These are phyloP conservation scores for Cephus spinipes DNA, from an alignment of 2,888 invertebrate genomes.

Conservation along the genomic window DNA sequence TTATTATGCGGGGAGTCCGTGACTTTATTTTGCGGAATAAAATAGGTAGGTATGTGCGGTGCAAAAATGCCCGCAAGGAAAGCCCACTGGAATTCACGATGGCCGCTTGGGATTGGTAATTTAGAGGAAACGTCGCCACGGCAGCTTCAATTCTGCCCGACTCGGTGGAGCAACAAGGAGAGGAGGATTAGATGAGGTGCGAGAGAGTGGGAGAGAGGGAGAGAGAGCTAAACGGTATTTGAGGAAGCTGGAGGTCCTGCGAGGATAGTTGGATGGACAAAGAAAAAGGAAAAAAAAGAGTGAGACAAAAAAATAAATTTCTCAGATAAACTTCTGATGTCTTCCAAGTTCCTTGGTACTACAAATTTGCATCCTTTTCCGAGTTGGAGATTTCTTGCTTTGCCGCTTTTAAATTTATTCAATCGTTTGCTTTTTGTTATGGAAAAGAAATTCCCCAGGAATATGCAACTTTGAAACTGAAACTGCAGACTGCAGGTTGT, in stretches of 20 bases:
- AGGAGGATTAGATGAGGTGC: constrained; percentile 9
- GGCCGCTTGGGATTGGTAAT: constrained; percentile 51
- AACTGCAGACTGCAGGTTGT: neutral
- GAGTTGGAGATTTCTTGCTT: neutral
- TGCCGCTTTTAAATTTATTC: neutral
- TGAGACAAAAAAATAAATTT: too few relatives aligned
- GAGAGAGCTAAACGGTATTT: constrained; percentile 12
- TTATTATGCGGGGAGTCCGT: constrained; percentile 51
- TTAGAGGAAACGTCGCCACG: constrained; percentile 40
- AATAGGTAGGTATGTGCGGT: constrained; percentile 27
- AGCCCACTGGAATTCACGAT: constrained; percentile 49
- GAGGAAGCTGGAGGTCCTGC: neutral
- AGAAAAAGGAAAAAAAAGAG: neutral
- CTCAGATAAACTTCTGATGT: too few relatives aligned
- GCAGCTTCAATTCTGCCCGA: constrained; percentile 13
- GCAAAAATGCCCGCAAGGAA: constrained; percentile 36
- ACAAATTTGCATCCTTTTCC: neutral
- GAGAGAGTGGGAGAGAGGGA: constrained; percentile 13
- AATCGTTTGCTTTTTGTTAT: neutral
- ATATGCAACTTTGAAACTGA: neutral
- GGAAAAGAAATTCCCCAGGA: neutral
- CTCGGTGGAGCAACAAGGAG: neutral
- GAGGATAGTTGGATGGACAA: neutral
- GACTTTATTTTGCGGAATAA: constrained; percentile 43
- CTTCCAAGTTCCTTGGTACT: too few relatives aligned